These are phyloP conservation scores for Syrmaticus mikado DNA, from an alignment of 2,113 vertebrate species.

Conservation along the genomic window DNA sequence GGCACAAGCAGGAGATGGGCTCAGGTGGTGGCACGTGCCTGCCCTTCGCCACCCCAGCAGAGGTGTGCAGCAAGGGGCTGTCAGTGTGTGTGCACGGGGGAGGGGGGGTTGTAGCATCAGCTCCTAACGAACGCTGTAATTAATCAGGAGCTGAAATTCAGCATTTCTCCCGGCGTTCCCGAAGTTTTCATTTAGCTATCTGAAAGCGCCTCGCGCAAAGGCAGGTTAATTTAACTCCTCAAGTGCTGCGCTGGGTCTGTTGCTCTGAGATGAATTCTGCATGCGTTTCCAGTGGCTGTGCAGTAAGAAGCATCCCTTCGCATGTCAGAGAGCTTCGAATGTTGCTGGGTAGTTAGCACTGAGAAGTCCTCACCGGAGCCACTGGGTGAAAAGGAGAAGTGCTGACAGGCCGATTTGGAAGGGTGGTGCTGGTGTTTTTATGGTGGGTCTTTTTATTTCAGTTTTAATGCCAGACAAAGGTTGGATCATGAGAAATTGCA, in stretches of 20 bases:
- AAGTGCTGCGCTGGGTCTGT: rapidly evolving
- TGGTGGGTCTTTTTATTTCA: background rate
- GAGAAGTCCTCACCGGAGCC: background rate
- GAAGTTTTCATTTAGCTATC: slow-evolving; percentile 9
- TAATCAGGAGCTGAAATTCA: background rate
- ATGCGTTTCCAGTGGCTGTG: background rate
- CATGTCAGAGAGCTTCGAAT: background rate
- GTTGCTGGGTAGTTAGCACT: background rate
- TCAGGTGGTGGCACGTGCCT: slow-evolving; percentile 72
- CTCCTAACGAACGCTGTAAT: background rate
- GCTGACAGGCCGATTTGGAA: background rate
- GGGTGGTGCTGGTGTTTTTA: background rate
- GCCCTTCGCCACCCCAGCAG: background rate
- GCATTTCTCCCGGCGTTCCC: background rate
- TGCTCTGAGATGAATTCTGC: background rate
- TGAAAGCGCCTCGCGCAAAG: background rate
- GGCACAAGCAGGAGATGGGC: slow-evolving; percentile 76
- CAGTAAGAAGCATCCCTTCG: background rate
- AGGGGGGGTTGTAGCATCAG: background rate
- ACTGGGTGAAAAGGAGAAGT: background rate
- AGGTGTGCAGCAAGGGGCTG: background rate
- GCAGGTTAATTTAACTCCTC: background rate
- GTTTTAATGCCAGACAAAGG: background rate
- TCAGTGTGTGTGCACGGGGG: background rate
- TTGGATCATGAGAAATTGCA: background rate